Conservation (phyloP, 2,888 invertebrate genomes). For the Shargacucullia verbasci region DNA sequence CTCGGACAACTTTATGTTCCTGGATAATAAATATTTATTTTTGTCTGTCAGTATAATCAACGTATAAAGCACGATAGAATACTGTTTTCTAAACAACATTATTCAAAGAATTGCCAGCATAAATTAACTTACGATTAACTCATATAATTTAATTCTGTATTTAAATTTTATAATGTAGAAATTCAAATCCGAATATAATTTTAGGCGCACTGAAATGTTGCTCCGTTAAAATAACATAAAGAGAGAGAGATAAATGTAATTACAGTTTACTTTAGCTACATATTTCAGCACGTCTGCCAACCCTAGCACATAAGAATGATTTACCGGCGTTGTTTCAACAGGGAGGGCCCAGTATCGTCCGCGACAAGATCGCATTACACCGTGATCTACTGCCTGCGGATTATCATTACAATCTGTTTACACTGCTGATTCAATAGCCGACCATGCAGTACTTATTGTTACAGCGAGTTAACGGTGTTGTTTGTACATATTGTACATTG, state of each 20-base stretch:
- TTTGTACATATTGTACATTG: background rate
- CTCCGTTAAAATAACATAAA: no score
- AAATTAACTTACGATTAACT: background rate
- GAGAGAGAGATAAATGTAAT: background rate
- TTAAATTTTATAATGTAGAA: background rate
- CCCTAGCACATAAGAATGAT: constrained; percentile 46
- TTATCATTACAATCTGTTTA: constrained; percentile 50
- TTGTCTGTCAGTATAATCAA: constrained; percentile 3
- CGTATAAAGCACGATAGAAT: background rate
- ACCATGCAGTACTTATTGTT: background rate
- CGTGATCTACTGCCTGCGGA: constrained; percentile 39
- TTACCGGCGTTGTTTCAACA: constrained; percentile 37
- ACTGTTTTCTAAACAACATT: background rate
- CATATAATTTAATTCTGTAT: background rate
- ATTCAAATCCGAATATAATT: no score
- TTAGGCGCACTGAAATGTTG: no score
- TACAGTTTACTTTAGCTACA: background rate
- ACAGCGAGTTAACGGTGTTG: background rate
- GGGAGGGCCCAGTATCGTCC: constrained; percentile 32
- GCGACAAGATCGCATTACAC: constrained; percentile 40
- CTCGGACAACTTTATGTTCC: constrained; percentile 33
- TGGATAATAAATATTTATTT: constrained; percentile 19
- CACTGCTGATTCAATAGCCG: constrained; percentile 21
- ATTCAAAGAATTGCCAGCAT: background rate
- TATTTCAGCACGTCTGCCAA: constrained; percentile 12